These are phyloP conservation scores for Cantharis lateralis DNA, from an alignment of 2,888 invertebrate species.

Conservation along the genomic window DNA sequence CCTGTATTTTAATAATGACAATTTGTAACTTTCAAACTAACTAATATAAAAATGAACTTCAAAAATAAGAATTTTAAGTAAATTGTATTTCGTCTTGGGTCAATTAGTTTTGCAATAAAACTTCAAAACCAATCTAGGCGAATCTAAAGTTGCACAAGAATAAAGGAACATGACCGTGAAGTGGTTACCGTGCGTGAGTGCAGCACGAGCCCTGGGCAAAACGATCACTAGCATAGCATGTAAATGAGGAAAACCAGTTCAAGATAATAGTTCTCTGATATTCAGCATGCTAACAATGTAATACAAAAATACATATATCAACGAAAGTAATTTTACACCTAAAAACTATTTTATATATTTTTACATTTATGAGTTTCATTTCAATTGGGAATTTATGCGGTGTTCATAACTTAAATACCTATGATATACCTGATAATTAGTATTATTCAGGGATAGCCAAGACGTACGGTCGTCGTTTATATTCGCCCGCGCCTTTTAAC, in stretches of 20 bases:
- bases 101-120: conserved; percentile 11
- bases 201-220: conserved; percentile 45
- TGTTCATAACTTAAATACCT: too few species aligned
- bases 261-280: conserved; percentile 22
- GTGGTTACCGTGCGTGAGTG: conserved; percentile 31
- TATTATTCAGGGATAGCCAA: too few species aligned
- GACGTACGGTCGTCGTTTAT: too few species aligned
- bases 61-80: background rate
- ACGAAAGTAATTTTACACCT: background rate
- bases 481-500: too few species aligned
- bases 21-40: too few species aligned
- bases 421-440: background rate
- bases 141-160: conserved; percentile 20
- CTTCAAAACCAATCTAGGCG: conserved; percentile 20
- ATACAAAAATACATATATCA: background rate
- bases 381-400: too few species aligned
- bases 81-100: background rate
- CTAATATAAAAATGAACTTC: too few species aligned
- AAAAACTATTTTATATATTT: background rate
- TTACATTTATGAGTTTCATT: background rate
- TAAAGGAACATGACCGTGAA: conserved; percentile 26
- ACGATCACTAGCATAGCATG: conserved; percentile 46
- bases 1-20: too few species aligned
- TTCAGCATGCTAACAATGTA: background rate
- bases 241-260: conserved; percentile 42